phyloP scores from a whole-genome alignment of 2,113 vertebrate species.

The Sander lucioperca region DNA sequence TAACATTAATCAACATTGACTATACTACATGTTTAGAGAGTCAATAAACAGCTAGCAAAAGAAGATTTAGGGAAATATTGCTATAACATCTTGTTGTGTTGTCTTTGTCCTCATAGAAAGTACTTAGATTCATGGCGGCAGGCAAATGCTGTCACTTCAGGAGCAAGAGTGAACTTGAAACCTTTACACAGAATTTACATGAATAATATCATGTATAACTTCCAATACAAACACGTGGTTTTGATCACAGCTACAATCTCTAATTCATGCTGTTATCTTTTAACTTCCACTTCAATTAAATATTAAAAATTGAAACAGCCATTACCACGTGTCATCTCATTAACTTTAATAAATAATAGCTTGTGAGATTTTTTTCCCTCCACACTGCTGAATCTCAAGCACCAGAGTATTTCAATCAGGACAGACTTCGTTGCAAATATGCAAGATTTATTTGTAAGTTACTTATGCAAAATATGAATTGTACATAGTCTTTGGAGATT shows the following conservation, averaged over 20 bases:
- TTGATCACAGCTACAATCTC: background rate
- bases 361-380: background rate
- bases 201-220: background rate
- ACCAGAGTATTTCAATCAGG: background rate
- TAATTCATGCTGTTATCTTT: background rate
- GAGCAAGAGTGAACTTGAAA: background rate
- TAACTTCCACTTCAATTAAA: background rate
- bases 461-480: too few relatives aligned
- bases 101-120: background rate
- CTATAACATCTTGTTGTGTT: background rate
- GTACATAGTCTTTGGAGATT: too few relatives aligned
- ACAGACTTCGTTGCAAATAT: too few relatives aligned
- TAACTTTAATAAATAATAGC: constrained; percentile 30
- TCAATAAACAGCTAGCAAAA: background rate
- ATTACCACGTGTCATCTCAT: constrained; percentile 10
- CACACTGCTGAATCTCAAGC: background rate
- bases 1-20: constrained; percentile 5
- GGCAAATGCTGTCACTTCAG: background rate
- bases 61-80: background rate
- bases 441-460: too few relatives aligned
- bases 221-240: background rate
- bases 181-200: background rate
- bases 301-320: constrained; percentile 4
- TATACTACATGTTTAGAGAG: background rate
- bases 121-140: background rate